Evolutionary conservation across 2,888 invertebrate species (phyloP).

Genomic region (Halictus ligatus): DNA sequence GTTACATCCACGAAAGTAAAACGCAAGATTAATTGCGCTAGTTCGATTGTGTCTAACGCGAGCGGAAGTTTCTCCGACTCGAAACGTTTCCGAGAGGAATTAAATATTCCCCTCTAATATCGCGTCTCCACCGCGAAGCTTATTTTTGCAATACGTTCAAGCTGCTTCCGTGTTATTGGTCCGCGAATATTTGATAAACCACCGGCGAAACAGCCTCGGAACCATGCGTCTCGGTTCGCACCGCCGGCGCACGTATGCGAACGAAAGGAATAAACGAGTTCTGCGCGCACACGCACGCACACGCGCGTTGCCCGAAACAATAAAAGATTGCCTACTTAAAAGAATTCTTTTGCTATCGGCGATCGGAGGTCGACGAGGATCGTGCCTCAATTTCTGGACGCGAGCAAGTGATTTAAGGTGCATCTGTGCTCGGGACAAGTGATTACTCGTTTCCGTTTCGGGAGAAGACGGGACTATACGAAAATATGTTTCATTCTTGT

Average conservation of each 20-base stretch:
- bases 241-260: background rate
- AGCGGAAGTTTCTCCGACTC: background rate
- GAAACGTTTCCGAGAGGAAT: background rate
- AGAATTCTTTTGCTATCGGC: background rate
- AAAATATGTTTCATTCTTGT: background rate
- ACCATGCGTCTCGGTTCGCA: background rate
- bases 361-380: background rate
- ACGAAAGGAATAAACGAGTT: background rate
- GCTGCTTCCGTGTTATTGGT: background rate
- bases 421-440: background rate
- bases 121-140: background rate
- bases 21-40: slow-evolving; percentile 37
- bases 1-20: slow-evolving; percentile 24
- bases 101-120: slow-evolving; percentile 9
- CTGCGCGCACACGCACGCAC: background rate
- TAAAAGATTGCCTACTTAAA: background rate
- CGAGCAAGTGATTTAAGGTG: background rate
- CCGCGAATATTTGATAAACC: slow-evolving; percentile 5
- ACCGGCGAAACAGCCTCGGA: background rate
- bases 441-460: background rate
- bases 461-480: background rate
- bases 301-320: background rate
- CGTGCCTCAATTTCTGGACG: background rate
- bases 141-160: background rate
- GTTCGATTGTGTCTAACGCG: slow-evolving; percentile 18